Evolutionary conservation across 2,888 invertebrate species (phyloP).

Genomic region (Hyles lineata): DNA sequence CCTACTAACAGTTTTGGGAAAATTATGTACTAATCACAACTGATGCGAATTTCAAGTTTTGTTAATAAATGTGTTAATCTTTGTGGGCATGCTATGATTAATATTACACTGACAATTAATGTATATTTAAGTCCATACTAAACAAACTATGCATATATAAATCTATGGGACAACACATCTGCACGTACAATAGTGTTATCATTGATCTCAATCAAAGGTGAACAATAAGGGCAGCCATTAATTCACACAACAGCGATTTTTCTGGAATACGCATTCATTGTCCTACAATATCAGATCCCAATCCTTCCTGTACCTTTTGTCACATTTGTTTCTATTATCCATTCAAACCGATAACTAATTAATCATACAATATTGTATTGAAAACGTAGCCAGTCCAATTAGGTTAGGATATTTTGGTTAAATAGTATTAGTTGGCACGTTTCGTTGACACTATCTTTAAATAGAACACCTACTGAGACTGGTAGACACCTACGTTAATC

Average conservation of each 20-base stretch:
- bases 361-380: conserved; percentile 28
- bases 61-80: not conserved
- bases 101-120: not conserved
- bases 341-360: conserved; percentile 21
- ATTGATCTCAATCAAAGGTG: conserved; percentile 25
- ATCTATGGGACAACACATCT: conserved; percentile 3
- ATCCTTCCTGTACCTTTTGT: conserved; percentile 37
- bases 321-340: conserved; percentile 27
- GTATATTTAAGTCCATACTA: not conserved
- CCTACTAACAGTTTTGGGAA: not conserved
- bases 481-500: conserved; percentile 47
- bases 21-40: not conserved
- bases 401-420: conserved; percentile 68
- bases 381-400: conserved; percentile 28
- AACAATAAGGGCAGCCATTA: conserved; percentile 24
- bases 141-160: not conserved
- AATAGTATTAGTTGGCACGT: conserved; percentile 71
- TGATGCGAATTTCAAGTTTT: not conserved
- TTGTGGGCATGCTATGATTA: not conserved
- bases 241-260: conserved; percentile 8
- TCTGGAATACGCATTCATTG: conserved; percentile 11
- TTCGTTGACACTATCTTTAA: conserved; percentile 68
- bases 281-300: conserved; percentile 21
- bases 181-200: conserved; percentile 29
- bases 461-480: conserved; percentile 65